These are phyloP conservation scores for Drosophila tristis DNA, from an alignment of 1,140 invertebrate species.

Conservation along the genomic window DNA sequence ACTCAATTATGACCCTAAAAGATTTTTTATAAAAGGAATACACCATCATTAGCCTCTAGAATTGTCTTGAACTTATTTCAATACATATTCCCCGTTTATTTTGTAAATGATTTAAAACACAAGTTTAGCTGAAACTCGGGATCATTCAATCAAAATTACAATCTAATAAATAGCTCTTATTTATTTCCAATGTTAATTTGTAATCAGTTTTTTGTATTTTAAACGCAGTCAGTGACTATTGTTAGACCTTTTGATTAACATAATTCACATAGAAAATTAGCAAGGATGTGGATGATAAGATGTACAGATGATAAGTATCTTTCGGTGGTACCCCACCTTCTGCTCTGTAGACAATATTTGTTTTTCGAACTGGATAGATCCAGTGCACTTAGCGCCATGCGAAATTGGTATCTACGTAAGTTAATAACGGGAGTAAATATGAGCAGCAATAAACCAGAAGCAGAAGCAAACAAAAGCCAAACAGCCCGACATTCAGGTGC, in stretches of 20 bases:
- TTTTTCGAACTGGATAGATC: conserved; percentile 74
- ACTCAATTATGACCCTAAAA: too few species aligned
- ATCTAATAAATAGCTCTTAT: conserved; percentile 4
- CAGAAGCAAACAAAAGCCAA: conserved; percentile 21
- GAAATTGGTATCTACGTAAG: conserved; percentile 32
- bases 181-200: conserved; percentile 58
- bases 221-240: conserved; percentile 30
- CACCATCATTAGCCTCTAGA: too few species aligned
- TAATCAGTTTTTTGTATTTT: conserved; percentile 23
- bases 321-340: too few species aligned
- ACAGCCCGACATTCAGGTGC: too few species aligned
- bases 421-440: conserved; percentile 45
- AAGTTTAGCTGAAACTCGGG: too few species aligned
- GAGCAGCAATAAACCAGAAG: conserved; percentile 25
- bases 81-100: neutral
- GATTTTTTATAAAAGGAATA: too few species aligned
- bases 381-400: conserved; percentile 72
- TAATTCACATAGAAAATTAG: conserved; percentile 32
- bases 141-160: neutral
- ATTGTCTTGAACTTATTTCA: too few species aligned
- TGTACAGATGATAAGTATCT: too few species aligned
- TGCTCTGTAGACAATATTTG: conserved; percentile 34
- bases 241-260: conserved; percentile 23
- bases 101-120: conserved; percentile 11
- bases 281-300: conserved; percentile 9